Conservation (phyloP, 2,888 invertebrate genomes). For the Watsonalla cultraria region DNA sequence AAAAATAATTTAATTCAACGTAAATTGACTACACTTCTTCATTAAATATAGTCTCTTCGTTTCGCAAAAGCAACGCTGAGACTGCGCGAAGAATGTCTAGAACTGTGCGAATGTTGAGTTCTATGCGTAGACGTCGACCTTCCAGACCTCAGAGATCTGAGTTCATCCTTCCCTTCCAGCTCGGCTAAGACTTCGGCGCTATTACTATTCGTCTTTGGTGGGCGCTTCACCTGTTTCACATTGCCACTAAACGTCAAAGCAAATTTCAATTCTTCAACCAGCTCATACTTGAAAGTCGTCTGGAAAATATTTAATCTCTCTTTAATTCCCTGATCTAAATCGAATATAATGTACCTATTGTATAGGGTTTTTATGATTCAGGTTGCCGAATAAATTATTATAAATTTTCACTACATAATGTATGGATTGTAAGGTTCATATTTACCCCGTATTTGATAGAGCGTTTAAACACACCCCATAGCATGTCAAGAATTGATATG, state of each 20-base stretch:
- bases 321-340: too few species aligned
- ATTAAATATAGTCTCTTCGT: constrained; percentile 39
- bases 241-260: constrained; percentile 80
- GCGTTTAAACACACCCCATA: constrained; percentile 71
- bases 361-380: too few species aligned
- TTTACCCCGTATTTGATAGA: constrained; percentile 67
- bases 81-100: constrained; percentile 57
- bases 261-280: constrained; percentile 82
- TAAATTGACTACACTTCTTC: constrained; percentile 19
- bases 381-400: too few species aligned
- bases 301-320: constrained; percentile 33
- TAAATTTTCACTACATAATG: neutral
- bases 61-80: constrained; percentile 62
- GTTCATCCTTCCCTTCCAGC: constrained; percentile 54
- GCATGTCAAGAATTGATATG: constrained; percentile 62
- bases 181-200: constrained; percentile 55
- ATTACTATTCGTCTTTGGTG: constrained; percentile 41
- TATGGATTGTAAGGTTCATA: constrained; percentile 9
- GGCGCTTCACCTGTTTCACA: constrained; percentile 78
- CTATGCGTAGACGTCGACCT: constrained; percentile 49
- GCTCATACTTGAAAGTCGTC: constrained; percentile 78
- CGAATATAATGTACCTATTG: too few species aligned
- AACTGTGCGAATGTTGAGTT: constrained; percentile 58
- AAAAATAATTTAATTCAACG: neutral
- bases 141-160: constrained; percentile 49